A percentile compares a stretch with the other conserved stretches of the same genome.
phyloP scores from a whole-genome alignment of 2,888 invertebrate genomes.

The Caenorhabditis macrosperma region DNA sequence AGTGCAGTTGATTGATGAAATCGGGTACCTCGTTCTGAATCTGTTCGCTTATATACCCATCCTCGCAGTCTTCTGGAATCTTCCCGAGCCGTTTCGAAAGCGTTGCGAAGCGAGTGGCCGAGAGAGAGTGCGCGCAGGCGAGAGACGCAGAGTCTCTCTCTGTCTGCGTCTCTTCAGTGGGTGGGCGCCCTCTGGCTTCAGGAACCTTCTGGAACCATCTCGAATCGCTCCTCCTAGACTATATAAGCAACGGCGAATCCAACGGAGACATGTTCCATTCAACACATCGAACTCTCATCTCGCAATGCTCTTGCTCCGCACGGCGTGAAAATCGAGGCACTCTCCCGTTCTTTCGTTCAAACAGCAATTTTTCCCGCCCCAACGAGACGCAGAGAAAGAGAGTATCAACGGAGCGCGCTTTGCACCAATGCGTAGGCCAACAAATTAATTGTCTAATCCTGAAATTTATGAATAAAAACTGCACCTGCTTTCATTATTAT shows the following conservation, averaged over 20 bases:
- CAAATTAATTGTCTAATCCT: too few relatives aligned
- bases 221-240: neutral
- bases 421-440: too few relatives aligned
- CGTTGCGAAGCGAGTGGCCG: neutral
- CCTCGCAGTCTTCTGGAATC: conserved; percentile 16
- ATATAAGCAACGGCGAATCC: conserved; percentile 9
- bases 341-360: too few relatives aligned
- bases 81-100: conserved; percentile 24
- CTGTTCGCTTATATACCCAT: conserved; percentile 18
- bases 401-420: too few relatives aligned
- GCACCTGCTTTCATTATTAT: too few relatives aligned
- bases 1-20: neutral
- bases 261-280: conserved; percentile 9
- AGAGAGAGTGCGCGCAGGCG: neutral
- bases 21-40: too few relatives aligned
- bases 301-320: conserved; percentile 28
- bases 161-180: conserved; percentile 23
- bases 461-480: too few relatives aligned
- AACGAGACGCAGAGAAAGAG: too few relatives aligned
- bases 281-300: neutral
- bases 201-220: conserved; percentile 23
- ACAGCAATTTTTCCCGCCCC: too few relatives aligned
- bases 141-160: conserved; percentile 22
- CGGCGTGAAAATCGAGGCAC: too few relatives aligned
- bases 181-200: neutral